A percentile compares a stretch with the other conserved stretches of the same genome.
phyloP scores from a whole-genome alignment of 2,113 vertebrate species.

The Gymnobelideus leadbeateri region DNA sequence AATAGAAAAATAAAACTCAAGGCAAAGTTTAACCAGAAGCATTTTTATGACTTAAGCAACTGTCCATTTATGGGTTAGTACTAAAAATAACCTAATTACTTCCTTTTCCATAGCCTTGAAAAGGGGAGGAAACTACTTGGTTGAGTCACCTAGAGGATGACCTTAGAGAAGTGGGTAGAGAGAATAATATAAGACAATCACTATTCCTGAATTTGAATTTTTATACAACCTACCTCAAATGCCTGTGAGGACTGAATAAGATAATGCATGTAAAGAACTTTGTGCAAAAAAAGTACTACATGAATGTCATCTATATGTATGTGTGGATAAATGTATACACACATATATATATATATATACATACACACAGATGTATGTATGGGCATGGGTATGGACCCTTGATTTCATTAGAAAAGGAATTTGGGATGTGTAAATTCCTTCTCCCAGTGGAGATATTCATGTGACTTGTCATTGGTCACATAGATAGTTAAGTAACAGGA shows the following conservation, averaged over 20 bases:
- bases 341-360: neutral
- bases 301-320: neutral
- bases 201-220: neutral
- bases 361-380: no score
- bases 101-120: neutral
- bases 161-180: neutral
- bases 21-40: neutral
- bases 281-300: neutral
- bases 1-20: neutral
- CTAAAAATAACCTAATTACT: neutral
- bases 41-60: neutral
- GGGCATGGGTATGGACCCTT: neutral
- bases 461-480: neutral
- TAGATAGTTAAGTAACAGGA: neutral
- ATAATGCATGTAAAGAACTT: neutral
- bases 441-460: neutral
- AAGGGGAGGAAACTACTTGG: neutral
- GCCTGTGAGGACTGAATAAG: neutral
- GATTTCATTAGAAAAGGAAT: neutral
- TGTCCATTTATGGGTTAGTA: neutral
- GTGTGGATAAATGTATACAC: no score
- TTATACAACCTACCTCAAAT: neutral
- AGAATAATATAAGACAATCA: neutral
- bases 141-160: neutral
- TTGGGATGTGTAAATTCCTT: neutral